Evolutionary conservation across 35 echinoderm and acorn worm species (phyloP).

Genomic region (Ophioderma brevispina): DNA sequence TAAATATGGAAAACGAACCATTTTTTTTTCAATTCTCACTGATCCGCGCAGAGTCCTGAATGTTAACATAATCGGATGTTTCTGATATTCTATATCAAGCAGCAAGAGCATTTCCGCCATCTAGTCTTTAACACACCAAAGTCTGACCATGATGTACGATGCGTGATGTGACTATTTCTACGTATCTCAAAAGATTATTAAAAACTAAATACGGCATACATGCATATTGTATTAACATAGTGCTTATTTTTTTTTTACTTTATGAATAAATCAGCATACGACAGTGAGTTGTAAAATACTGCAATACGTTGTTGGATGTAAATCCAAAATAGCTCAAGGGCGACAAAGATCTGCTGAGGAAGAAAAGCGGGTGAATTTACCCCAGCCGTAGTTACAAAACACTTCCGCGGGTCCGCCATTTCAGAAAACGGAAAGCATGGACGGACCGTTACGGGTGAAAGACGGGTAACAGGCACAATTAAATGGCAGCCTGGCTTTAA

Average conservation of each 20-base stretch:
- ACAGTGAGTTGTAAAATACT: not conserved
- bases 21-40: too few species aligned
- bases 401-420: not conserved
- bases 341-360: not conserved
- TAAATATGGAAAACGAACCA: too few species aligned
- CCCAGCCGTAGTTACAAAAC: not conserved
- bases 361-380: not conserved
- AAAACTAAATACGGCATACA: not conserved
- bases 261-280: not conserved
- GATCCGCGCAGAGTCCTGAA: too few species aligned
- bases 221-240: not conserved
- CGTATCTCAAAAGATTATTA: not conserved
- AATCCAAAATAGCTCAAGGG: not conserved
- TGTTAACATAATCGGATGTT: not conserved
- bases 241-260: not conserved
- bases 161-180: not conserved
- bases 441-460: not conserved
- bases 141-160: not conserved
- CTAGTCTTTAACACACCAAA: not conserved
- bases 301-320: not conserved
- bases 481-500: not conserved
- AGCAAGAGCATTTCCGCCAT: not conserved
- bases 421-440: not conserved
- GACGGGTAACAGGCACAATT: conserved; percentile 8
- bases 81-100: not conserved